Base-by-base conservation (phyloP, 2,113 vertebrate genomes). In the Setophaga coronata region DNA sequence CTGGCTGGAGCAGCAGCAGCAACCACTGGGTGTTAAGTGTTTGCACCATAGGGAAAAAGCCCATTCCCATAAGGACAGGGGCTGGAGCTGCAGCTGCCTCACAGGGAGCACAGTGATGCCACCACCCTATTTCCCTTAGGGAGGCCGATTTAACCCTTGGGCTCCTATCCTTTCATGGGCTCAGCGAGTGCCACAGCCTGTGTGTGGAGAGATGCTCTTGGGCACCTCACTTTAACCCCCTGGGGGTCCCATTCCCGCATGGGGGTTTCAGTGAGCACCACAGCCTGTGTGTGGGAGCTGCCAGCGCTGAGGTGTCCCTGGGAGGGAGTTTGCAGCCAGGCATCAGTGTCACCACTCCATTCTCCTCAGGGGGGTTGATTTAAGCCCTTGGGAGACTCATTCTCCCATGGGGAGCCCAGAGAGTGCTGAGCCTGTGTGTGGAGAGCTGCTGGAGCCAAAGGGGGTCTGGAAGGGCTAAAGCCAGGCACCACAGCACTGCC, bases 1-100 rank as follows among this genome's bases (percentile, higher is more conserved):
- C 61, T 17, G 12, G 10, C 29, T 18, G 23, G 58, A 58, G 43
- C 34, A 5, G 17, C 47, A n/a, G 38, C 66, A 83, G 26, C 38
- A 29, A 10, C 28, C 1, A 1, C 53, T 33, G 40, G 5, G 26
- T 12, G 2, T 28, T 9, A n/a, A 84, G 34, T 3, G 5, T 5
- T 67, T 24, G 7, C 12, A 86, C 43, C 5, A 4, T 33, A 50
- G 13, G 58, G 19, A 64, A 69, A 72, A 83, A 61, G 9, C 21
- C 5, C 16, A 13, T 34, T 56, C 24, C 60, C 36, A 19, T 38
- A 31, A 11, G 6, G 1, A 23, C 14, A 3, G 7, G 23, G 61
- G 6, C 34, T 33, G 17, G 36, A 76, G 62, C n/a, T 0, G 0
- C 33, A 71, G 61, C 40, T 36, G 45, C 34, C 34, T 29, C 7